Conservation (phyloP, 2,888 invertebrate species). For the Lissocephala sabroskyi region DNA sequence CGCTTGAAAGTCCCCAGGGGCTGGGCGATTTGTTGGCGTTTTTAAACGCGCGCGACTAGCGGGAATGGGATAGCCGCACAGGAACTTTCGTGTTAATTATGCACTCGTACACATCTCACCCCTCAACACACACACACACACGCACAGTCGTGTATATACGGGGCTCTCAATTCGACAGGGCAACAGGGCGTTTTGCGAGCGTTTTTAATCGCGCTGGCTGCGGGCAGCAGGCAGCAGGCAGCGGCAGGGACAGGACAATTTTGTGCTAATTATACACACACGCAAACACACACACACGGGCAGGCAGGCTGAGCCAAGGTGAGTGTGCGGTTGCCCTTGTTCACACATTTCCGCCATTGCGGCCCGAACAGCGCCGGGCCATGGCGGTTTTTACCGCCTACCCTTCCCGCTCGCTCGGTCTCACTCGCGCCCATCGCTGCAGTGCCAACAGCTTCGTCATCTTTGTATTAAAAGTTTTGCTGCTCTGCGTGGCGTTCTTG, state of each 20-base stretch:
- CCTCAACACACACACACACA: no score
- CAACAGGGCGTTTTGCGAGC: conserved; percentile 28
- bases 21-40: no score
- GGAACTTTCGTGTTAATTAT: no score
- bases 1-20: no score
- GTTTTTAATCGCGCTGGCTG: conserved; percentile 32
- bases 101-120: no score
- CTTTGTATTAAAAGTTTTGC: conserved; percentile 55
- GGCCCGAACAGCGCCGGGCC: conserved; percentile 39
- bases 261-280: conserved; percentile 41
- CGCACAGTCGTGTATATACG: no score
- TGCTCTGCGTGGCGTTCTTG: no score
- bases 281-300: conserved; percentile 2
- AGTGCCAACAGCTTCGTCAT: conserved; percentile 58
- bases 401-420: conserved; percentile 4
- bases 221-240: no score
- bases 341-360: conserved; percentile 65
- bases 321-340: conserved; percentile 37
- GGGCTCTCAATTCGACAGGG: no score
- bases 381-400: conserved; percentile 30
- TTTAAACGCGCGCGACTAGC: no score
- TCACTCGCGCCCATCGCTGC: conserved; percentile 2
- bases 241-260: no score
- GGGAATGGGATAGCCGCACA: no score
- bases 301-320: neutral